Conservation (phyloP, 1,140 invertebrate species). For the Penaeus indicus region DNA sequence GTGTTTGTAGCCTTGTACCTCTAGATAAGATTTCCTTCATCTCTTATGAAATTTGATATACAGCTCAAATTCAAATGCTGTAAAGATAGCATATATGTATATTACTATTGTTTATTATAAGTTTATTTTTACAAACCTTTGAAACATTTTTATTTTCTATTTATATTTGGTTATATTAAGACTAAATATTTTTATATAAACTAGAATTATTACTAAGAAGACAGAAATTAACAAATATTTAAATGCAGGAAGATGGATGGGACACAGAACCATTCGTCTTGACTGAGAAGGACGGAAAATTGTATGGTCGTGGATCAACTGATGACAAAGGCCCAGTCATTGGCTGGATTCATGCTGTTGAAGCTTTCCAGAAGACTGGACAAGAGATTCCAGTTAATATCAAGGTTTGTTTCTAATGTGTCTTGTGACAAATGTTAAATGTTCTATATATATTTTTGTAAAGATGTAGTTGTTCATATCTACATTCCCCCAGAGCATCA, state of each 20-base stretch:
- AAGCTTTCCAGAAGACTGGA: conserved; percentile 84
- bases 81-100: no score
- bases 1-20: no score
- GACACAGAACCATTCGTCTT: conserved; percentile 93
- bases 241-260: conserved; percentile 89
- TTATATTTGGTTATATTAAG: not conserved
- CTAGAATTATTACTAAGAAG: not conserved
- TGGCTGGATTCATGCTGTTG: conserved; percentile 94
- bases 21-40: no score
- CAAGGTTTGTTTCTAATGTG: conserved; percentile 76
- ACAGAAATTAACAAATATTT: not conserved
- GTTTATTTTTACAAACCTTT: no score
- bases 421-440: not conserved
- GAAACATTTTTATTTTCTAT: no score
- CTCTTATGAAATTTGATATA: no score
- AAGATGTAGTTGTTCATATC: no score
- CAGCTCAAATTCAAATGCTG: no score
- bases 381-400: conserved; percentile 89
- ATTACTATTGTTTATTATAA: no score
- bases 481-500: no score
- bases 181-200: not conserved
- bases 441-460: no score
- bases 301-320: conserved; percentile 92
- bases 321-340: conserved; percentile 96
- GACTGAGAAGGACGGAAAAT: conserved; percentile 88